Evolutionary conservation across 2,797 vertebrate genomes (phyloP).

Genomic region (Sciurus carolinensis): DNA sequence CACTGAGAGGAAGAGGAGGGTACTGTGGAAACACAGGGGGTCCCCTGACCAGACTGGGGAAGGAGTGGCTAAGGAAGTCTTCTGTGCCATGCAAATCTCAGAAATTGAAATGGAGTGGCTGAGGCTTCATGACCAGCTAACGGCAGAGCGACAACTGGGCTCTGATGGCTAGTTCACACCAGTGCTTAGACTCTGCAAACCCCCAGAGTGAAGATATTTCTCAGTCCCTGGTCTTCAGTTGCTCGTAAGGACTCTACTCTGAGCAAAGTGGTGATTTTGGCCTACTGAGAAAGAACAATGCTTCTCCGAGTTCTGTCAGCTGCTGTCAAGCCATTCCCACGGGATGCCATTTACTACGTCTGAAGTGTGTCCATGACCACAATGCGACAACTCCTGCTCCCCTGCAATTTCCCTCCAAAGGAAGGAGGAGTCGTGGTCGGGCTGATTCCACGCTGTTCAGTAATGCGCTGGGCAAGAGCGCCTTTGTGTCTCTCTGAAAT

Average conservation of each 20-base stretch:
- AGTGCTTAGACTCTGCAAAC: neutral
- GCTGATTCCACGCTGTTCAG: neutral
- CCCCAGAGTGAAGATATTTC: neutral
- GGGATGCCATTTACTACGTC: neutral
- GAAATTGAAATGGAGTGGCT: neutral
- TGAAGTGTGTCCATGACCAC: neutral
- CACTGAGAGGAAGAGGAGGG: constrained; percentile 18
- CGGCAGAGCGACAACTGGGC: neutral
- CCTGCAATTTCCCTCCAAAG: neutral
- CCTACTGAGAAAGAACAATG: neutral
- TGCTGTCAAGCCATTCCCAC: neutral
- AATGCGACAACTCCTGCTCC: neutral
- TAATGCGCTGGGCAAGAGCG: neutral
- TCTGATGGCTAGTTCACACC: neutral
- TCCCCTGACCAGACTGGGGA: neutral
- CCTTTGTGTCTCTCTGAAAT: neutral
- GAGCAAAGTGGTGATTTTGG: constrained; percentile 4
- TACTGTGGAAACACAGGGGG: neutral
- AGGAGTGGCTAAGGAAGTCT: neutral
- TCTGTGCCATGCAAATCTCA: neutral
- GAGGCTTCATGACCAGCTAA: neutral
- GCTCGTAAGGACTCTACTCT: neutral
- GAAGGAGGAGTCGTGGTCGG: neutral
- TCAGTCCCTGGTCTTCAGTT: neutral
- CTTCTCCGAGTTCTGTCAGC: constrained; percentile 1